Conservation (phyloP, 2,113 vertebrate species). For the Hystrix brachyura region DNA sequence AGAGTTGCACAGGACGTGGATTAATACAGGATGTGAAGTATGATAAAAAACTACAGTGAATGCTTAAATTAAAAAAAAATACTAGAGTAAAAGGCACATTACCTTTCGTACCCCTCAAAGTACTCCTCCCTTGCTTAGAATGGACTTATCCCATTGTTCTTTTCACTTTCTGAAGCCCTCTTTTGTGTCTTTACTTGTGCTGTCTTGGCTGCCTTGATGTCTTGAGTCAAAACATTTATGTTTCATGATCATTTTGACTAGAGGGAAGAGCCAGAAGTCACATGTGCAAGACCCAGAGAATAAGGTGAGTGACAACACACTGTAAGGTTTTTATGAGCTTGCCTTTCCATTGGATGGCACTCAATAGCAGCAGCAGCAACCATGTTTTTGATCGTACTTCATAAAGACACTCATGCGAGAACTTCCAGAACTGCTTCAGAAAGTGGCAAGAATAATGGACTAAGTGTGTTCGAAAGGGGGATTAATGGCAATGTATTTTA, state of each 20-base stretch:
- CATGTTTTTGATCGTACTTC: not conserved
- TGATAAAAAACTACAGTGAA: not conserved
- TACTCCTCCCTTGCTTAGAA: not conserved
- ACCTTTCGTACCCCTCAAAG: not conserved
- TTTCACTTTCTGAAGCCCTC: not conserved
- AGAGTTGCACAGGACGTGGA: conserved; percentile 3
- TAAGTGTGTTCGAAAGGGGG: not conserved
- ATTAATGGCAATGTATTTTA: not conserved
- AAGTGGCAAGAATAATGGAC: not conserved
- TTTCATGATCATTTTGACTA: not conserved
- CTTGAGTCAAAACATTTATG: not conserved
- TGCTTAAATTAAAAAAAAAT: not conserved
- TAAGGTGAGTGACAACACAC: not conserved
- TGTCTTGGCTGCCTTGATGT: not conserved
- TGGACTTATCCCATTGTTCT: not conserved
- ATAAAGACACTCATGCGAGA: not conserved
- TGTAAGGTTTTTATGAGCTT: not conserved
- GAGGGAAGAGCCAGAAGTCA: not conserved
- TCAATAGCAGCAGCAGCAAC: not conserved
- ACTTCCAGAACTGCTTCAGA: not conserved
- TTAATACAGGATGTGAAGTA: conserved; percentile 17
- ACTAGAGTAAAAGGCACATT: not conserved
- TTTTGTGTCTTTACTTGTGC: not conserved
- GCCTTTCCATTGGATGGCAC: not conserved
- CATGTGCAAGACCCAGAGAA: not conserved